phyloP scores from a whole-genome alignment of 2,797 vertebrate genomes.

The Manis javanica region DNA sequence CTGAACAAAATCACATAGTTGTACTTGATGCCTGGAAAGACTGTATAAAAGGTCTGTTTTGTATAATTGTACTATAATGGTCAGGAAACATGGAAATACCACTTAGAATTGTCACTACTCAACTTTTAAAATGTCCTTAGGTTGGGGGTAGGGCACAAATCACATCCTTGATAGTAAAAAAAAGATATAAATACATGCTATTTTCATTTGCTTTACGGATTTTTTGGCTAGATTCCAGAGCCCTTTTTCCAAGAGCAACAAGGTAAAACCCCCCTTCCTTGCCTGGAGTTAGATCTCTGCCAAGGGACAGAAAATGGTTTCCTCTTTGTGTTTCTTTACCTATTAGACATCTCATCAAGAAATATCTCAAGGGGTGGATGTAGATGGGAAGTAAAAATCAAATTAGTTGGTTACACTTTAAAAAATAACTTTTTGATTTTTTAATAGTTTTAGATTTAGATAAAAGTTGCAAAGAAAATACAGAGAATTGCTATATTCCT shows the following conservation, averaged over 20 bases:
- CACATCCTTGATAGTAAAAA: neutral
- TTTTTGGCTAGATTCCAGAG: neutral
- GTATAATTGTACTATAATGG: neutral
- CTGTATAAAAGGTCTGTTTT: neutral
- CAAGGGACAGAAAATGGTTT: conserved; percentile 15
- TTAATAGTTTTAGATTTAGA: neutral
- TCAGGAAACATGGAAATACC: neutral
- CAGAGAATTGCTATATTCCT: neutral
- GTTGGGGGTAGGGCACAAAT: neutral
- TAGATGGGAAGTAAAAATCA: conserved; percentile 30
- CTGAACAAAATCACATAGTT: neutral
- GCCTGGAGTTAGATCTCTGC: neutral
- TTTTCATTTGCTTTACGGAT: conserved; percentile 9
- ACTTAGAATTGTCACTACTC: neutral
- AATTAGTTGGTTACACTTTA: neutral
- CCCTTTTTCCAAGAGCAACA: conserved; percentile 2
- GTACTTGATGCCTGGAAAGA: neutral
- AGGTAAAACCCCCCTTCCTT: conserved; percentile 26
- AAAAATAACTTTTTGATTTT: conserved; percentile 7
- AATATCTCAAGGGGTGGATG: neutral
- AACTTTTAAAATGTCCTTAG: neutral
- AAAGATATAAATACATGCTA: neutral
- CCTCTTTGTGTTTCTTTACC: neutral
- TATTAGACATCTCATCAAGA: neutral
- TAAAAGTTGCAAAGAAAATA: neutral